Evolutionary conservation across 1,140 invertebrate genomes (phyloP).

Genomic region (Centruroides vittatus): DNA sequence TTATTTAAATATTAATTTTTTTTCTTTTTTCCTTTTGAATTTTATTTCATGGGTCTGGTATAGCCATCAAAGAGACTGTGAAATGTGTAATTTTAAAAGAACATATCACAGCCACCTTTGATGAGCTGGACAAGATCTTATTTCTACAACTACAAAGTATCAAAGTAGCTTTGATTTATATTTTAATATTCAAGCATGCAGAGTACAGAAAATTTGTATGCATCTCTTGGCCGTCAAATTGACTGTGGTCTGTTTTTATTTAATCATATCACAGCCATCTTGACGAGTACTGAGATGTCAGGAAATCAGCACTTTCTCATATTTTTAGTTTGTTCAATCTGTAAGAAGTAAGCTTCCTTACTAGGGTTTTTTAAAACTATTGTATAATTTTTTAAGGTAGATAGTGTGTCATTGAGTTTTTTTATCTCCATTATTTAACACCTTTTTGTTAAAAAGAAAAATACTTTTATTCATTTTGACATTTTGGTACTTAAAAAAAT

Average conservation of each 20-base stretch:
- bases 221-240: conserved; percentile 19
- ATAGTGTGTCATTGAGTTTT: too few relatives aligned
- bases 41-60: background rate
- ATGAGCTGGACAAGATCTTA: conserved; percentile 10
- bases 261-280: conserved; percentile 31
- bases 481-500: too few relatives aligned
- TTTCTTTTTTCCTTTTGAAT: background rate
- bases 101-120: conserved; percentile 30
- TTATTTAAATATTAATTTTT: background rate
- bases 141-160: background rate
- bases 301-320: too few relatives aligned
- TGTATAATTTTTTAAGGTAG: too few relatives aligned
- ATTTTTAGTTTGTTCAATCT: too few relatives aligned
- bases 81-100: conserved; percentile 18
- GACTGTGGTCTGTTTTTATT: conserved; percentile 23
- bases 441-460: too few relatives aligned
- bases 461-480: too few relatives aligned
- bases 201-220: background rate
- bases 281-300: conserved; percentile 2
- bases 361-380: too few relatives aligned
- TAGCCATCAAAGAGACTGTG: conserved; percentile 25
- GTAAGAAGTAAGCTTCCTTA: too few relatives aligned
- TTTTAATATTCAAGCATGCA: background rate
- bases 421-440: too few relatives aligned
- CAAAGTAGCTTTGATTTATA: background rate